Conservation (phyloP, 2,888 invertebrate species). For the Crocallis elinguaria region DNA sequence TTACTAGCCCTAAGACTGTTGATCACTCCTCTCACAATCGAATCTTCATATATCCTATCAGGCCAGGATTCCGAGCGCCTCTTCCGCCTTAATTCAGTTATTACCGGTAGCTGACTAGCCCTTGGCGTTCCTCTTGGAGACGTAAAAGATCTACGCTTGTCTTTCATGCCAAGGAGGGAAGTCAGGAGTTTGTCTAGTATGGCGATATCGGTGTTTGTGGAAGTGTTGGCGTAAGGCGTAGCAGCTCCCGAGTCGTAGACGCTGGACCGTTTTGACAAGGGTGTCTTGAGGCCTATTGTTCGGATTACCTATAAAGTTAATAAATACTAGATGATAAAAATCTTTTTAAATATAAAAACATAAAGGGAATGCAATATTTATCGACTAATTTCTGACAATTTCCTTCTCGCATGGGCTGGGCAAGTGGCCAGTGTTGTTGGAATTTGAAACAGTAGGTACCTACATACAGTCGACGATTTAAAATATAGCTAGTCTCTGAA, state of each 20-base stretch:
- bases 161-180: conserved; percentile 82
- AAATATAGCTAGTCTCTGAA: too few species aligned
- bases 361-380: too few species aligned
- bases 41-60: conserved; percentile 73
- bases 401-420: too few species aligned
- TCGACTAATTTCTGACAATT: too few species aligned
- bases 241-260: conserved; percentile 58
- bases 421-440: too few species aligned
- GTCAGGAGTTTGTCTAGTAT: conserved; percentile 87
- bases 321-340: too few species aligned
- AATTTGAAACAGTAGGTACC: too few species aligned
- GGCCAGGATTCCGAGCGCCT: conserved; percentile 74
- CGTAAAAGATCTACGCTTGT: conserved; percentile 62
- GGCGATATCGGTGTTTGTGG: conserved; percentile 85
- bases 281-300: conserved; percentile 66
- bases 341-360: too few species aligned
- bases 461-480: too few species aligned
- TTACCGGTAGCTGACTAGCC: conserved; percentile 61
- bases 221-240: conserved; percentile 57
- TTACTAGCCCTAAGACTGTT: conserved; percentile 65
- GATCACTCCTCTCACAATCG: conserved; percentile 71
- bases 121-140: conserved; percentile 70
- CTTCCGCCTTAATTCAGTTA: conserved; percentile 50
- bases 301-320: conserved; percentile 58
- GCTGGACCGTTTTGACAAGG: conserved; percentile 63